phyloP scores from a whole-genome alignment of 2,113 vertebrate genomes.

The Hyla sarda region DNA sequence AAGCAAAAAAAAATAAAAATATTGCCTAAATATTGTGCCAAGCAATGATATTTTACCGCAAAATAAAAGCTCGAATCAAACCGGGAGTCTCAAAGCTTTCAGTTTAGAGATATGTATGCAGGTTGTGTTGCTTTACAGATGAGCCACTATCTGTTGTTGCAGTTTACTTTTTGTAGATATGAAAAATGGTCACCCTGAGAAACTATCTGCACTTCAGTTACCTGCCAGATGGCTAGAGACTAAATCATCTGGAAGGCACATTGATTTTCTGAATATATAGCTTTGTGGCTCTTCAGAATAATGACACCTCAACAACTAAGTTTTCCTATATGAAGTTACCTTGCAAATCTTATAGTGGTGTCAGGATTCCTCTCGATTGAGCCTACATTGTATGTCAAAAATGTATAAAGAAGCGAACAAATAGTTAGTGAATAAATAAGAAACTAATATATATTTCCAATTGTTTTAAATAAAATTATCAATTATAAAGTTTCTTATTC shows the following conservation, averaged over 20 bases:
- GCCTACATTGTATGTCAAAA: not conserved
- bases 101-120: constrained; percentile 12
- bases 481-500: not conserved
- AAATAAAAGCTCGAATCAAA: not conserved
- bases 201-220: constrained; percentile 47
- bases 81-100: not conserved
- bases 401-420: not conserved
- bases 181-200: constrained; percentile 47
- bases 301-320: constrained; percentile 30
- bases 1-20: not conserved
- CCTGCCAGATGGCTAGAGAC: constrained; percentile 48
- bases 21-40: too few species aligned
- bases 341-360: constrained; percentile 24
- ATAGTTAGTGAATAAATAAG: not conserved
- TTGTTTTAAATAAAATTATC: not conserved
- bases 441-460: too few species aligned
- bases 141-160: constrained; percentile 23
- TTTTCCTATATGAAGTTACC: constrained; percentile 45
- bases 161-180: constrained; percentile 32
- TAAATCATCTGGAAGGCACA: constrained; percentile 53
- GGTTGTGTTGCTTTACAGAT: constrained; percentile 36
- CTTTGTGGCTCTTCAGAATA: constrained; percentile 34
- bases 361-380: constrained; percentile 6
- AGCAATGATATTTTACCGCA: not conserved
- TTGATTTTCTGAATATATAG: constrained; percentile 51